These are phyloP conservation scores for Pomacea maculata DNA, from an alignment of 1,140 invertebrate genomes.

Conservation along the genomic window DNA sequence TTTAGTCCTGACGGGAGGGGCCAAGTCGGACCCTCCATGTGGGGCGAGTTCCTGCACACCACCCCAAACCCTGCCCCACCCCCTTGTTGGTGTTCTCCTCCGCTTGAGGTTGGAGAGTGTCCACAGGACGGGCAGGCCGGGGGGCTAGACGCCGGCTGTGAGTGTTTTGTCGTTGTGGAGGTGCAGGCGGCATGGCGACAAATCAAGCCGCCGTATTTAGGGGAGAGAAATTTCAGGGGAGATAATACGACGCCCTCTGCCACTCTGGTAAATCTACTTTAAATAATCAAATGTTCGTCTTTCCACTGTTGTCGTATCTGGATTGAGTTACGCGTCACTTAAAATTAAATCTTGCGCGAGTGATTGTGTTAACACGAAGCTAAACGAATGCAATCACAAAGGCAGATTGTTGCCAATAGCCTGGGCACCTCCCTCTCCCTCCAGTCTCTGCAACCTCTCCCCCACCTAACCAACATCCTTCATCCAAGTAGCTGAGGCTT, in stretches of 20 bases:
- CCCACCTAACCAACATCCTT: too few relatives aligned
- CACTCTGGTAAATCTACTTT: background rate
- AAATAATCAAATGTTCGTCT: constrained; percentile 8
- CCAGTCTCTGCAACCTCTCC: too few relatives aligned
- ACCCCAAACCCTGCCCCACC: too few relatives aligned
- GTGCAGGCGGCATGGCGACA: constrained; percentile 2
- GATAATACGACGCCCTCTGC: constrained; percentile 3
- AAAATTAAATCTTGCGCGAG: background rate
- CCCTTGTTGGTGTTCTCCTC: background rate
- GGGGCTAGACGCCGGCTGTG: background rate
- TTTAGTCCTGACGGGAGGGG: background rate
- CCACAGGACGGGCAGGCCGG: background rate
- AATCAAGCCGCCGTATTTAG: constrained; percentile 1
- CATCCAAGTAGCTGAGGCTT: too few relatives aligned
- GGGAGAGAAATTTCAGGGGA: constrained; percentile 5
- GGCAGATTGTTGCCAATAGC: too few relatives aligned
- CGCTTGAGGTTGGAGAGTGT: background rate
- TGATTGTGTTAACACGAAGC: too few relatives aligned
- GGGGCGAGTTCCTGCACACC: too few relatives aligned
- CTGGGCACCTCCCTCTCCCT: too few relatives aligned
- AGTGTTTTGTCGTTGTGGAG: background rate
- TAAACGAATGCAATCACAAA: too few relatives aligned
- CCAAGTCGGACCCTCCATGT: background rate
- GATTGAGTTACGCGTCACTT: constrained; percentile 7
- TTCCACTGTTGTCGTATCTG: constrained; percentile 7